These are phyloP conservation scores for Malaclemys terrapin DNA, from an alignment of 2,113 vertebrate genomes.

Conservation along the genomic window DNA sequence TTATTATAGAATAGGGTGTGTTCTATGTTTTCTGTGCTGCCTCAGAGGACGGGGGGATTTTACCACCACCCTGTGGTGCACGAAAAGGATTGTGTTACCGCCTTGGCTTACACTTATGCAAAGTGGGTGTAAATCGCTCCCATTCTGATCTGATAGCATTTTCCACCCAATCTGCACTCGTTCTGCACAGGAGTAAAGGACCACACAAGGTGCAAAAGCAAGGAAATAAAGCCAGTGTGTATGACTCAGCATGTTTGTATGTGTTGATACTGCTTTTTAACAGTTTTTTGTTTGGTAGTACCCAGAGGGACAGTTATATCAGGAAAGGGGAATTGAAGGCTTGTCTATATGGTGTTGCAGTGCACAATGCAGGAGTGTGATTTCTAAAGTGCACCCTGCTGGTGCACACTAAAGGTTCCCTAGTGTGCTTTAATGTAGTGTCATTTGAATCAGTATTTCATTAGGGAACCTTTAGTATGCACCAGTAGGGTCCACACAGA, in stretches of 20 bases:
- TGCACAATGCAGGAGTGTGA: not conserved
- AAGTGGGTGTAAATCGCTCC: not conserved
- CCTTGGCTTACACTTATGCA: not conserved
- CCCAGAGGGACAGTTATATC: not conserved
- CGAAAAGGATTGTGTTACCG: not conserved
- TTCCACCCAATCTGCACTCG: not conserved
- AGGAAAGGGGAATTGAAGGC: not conserved
- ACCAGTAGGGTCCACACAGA: not conserved
- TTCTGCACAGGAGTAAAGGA: not conserved
- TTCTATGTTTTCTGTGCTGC: not conserved
- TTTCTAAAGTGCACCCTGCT: not conserved
- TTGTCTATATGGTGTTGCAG: not conserved
- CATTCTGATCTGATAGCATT: not conserved
- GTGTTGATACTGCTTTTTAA: not conserved
- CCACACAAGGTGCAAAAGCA: not conserved
- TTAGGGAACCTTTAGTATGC: not conserved
- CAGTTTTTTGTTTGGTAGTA: not conserved
- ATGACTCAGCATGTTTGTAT: not conserved
- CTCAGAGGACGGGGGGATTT: not conserved
- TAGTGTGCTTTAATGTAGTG: not conserved
- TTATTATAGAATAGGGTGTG: not conserved
- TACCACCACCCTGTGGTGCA: not conserved
- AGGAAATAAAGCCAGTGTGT: not conserved
- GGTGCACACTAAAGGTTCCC: no score
- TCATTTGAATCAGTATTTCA: not conserved